phyloP scores from a whole-genome alignment of 92 coral and sea anemone genomes.

The Paramuricea clavata region DNA sequence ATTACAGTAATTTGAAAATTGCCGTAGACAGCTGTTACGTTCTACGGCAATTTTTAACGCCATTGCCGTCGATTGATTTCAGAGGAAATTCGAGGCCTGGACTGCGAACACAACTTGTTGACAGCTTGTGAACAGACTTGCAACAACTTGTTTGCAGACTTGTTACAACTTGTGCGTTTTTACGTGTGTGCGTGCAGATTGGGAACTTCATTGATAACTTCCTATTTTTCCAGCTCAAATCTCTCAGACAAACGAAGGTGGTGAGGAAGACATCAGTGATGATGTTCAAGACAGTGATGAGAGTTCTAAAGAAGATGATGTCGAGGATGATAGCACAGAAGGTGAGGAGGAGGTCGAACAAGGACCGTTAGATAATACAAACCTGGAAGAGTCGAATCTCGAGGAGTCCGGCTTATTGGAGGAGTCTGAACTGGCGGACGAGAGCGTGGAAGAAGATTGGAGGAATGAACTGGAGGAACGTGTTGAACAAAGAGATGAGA shows the following conservation, averaged over 20 bases:
- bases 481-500: constrained; percentile 38
- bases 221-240: not conserved
- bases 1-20: too few species aligned
- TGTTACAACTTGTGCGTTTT: too few species aligned
- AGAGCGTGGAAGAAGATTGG: constrained; percentile 68
- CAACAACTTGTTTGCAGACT: too few species aligned
- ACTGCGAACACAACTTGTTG: too few species aligned
- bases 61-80: too few species aligned
- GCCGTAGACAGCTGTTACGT: too few species aligned
- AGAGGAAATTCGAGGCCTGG: too few species aligned
- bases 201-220: not conserved
- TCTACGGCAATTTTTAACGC: too few species aligned
- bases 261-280: constrained; percentile 37
- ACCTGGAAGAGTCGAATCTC: not conserved
- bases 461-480: constrained; percentile 77
- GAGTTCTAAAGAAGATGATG: constrained; percentile 7
- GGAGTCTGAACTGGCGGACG: constrained; percentile 12
- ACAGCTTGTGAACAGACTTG: too few species aligned
- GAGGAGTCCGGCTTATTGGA: constrained; percentile 1
- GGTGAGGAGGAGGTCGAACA: constrained; percentile 4
- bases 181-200: too few species aligned
- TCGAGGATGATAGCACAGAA: constrained; percentile 60
- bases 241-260: constrained; percentile 51
- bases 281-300: not conserved
- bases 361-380: not conserved